Conservation (phyloP, 2,113 vertebrate species). For the Plecturocebus donacophilus region DNA sequence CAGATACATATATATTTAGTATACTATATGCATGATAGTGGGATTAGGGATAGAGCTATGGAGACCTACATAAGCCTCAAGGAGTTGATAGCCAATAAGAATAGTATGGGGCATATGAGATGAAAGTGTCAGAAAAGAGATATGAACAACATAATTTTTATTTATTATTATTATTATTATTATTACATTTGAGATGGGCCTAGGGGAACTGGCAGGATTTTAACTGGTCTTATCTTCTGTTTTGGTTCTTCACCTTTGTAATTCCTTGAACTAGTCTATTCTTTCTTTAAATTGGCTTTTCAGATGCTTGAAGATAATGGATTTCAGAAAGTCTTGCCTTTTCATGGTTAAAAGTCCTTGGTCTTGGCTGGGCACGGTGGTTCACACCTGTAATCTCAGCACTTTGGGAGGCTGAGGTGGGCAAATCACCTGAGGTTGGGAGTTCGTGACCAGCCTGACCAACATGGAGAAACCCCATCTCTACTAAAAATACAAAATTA, state of each 20-base stretch:
- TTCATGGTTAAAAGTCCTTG: neutral
- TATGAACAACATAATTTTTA: rapidly evolving
- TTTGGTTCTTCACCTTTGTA: neutral
- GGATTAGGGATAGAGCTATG: rapidly evolving
- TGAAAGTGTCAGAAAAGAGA: neutral
- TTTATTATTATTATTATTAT: too few relatives aligned
- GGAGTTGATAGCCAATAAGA: neutral
- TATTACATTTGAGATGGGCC: neutral
- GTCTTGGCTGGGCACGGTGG: too few relatives aligned
- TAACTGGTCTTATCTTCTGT: neutral
- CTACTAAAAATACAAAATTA: too few relatives aligned
- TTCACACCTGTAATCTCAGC: too few relatives aligned
- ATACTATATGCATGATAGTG: neutral
- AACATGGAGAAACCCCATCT: too few relatives aligned
- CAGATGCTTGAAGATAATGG: neutral
- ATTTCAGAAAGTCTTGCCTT: neutral
- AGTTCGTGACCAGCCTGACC: too few relatives aligned
- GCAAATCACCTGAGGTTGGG: too few relatives aligned
- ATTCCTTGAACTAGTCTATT: neutral
- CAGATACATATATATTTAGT: neutral
- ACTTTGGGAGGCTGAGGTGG: too few relatives aligned
- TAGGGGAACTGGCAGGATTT: neutral
- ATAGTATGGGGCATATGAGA: neutral
- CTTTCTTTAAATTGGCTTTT: neutral
- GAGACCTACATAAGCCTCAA: neutral